Conservation (phyloP, 1,140 invertebrate genomes). For the Apis dorsata region DNA sequence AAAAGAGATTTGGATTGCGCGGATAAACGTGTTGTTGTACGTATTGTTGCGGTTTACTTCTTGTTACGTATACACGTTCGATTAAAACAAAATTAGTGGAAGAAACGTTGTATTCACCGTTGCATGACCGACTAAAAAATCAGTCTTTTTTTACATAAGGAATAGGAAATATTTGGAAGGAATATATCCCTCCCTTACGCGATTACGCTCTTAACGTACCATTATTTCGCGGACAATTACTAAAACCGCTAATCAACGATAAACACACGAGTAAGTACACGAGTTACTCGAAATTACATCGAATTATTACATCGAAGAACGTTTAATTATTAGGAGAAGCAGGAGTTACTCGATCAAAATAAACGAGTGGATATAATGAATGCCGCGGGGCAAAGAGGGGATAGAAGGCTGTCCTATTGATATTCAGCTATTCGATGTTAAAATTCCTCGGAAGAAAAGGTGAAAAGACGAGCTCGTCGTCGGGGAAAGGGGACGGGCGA, state of each 20-base stretch:
- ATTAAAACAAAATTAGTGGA: too few species aligned
- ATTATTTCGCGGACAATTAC: neutral
- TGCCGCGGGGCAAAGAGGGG: too few species aligned
- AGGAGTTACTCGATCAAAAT: too few species aligned
- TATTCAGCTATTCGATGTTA: neutral
- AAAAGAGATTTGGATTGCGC: neutral
- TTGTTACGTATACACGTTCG: too few species aligned
- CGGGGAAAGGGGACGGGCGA: neutral
- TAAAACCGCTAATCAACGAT: neutral
- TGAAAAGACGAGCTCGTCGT: neutral
- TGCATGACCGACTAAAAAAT: neutral
- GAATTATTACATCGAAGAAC: neutral
- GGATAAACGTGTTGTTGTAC: too few species aligned
- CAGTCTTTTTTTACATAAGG: slow-evolving; percentile 21
- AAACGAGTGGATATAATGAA: too few species aligned
- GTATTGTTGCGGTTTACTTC: too few species aligned
- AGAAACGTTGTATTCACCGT: too few species aligned
- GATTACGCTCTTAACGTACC: slow-evolving; percentile 8
- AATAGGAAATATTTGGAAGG: slow-evolving; percentile 26
- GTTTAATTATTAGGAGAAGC: too few species aligned
- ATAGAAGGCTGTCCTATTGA: neutral
- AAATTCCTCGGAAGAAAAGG: neutral
- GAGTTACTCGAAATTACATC: neutral
- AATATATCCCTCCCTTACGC: neutral
- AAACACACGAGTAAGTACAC: neutral